Conservation (phyloP, 2,888 invertebrate genomes). For the Heliconius sara region DNA sequence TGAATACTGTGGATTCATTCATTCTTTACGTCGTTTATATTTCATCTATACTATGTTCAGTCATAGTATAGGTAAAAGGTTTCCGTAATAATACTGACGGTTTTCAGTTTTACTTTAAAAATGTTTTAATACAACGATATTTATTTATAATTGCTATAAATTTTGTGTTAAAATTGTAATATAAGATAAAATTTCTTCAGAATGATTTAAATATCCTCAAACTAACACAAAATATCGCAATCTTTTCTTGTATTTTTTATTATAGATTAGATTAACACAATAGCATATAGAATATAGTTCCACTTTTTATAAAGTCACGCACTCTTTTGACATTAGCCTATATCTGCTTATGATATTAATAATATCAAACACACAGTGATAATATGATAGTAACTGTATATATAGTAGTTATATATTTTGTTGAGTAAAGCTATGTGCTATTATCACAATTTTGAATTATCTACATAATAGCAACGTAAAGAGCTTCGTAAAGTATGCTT, state of each 20-base stretch:
- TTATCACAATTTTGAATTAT: constrained; percentile 14
- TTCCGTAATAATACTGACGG: not conserved
- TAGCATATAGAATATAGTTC: not conserved
- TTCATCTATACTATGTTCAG: not conserved
- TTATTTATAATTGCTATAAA: no score
- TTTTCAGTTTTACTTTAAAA: no score
- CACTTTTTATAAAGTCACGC: no score
- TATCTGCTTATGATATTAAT: not conserved
- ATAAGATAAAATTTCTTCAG: not conserved
- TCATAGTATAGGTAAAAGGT: not conserved
- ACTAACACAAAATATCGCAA: not conserved
- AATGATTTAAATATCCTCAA: not conserved
- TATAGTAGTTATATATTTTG: not conserved
- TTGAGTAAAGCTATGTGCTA: not conserved
- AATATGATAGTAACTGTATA: not conserved
- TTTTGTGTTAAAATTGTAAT: no score
- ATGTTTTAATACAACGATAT: not conserved
- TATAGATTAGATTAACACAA: not conserved
- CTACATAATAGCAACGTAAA: not conserved
- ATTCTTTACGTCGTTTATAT: no score
- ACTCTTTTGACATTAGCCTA: not conserved
- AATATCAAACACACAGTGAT: not conserved
- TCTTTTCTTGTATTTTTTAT: not conserved
- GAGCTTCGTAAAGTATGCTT: constrained; percentile 34
- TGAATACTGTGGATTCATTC: not conserved